These are phyloP conservation scores for Drosophila gunungcola DNA, from an alignment of 1,140 invertebrate genomes.

Conservation along the genomic window DNA sequence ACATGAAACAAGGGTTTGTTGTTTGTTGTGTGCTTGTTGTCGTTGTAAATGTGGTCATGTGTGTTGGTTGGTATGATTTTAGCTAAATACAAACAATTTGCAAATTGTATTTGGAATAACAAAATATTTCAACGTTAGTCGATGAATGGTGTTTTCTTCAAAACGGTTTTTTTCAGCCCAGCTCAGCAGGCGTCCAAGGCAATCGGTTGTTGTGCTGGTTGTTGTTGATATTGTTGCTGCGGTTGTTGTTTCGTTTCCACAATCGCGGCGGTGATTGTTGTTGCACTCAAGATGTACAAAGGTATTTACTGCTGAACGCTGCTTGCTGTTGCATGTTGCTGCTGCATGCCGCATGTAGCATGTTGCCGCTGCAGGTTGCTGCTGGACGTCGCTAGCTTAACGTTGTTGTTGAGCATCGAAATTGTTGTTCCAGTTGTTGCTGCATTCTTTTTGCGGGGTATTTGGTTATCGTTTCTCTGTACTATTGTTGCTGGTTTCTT, in stretches of 20 bases:
- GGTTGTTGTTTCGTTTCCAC: not conserved
- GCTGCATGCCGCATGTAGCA: constrained; percentile 4
- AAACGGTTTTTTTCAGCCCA: constrained; percentile 27
- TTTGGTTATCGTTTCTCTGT: constrained; percentile 78
- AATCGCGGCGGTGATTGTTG: constrained; percentile 7
- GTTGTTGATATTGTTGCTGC: constrained; percentile 8
- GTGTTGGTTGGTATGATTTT: constrained; percentile 14
- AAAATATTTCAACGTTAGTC: constrained; percentile 44
- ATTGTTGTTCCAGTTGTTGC: constrained; percentile 33
- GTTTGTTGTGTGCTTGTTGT: constrained; percentile 54
- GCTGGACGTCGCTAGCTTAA: constrained; percentile 10
- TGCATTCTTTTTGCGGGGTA: constrained; percentile 56
- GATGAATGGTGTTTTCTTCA: constrained; percentile 20
- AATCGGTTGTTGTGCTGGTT: constrained; percentile 10
- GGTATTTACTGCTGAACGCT: constrained; percentile 5
- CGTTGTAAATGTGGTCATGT: constrained; percentile 35
- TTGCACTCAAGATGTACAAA: constrained; percentile 37
- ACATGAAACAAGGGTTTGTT: constrained; percentile 54
- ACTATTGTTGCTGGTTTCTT: constrained; percentile 61
- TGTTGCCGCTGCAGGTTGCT: constrained; percentile 9
- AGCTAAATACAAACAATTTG: constrained; percentile 61
- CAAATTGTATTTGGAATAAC: constrained; percentile 53
- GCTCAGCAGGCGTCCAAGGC: constrained; percentile 50
- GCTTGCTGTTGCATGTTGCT: constrained; percentile 8
- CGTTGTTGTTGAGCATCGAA: constrained; percentile 22